Evolutionary conservation across 2,113 vertebrate species (phyloP).

Genomic region (Aramus guarauna): DNA sequence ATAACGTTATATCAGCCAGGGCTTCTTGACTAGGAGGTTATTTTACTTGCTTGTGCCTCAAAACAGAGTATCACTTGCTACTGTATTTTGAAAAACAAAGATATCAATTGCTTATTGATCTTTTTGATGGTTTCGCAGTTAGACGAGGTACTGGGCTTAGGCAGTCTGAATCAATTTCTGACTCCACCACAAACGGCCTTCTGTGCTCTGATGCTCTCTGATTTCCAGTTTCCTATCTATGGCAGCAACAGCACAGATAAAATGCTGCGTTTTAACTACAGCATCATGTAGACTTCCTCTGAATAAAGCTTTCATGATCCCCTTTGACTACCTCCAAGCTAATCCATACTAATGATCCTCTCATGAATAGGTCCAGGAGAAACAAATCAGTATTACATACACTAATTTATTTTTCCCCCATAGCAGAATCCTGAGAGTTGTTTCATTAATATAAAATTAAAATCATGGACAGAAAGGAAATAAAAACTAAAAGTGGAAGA

Average conservation of each 20-base stretch:
- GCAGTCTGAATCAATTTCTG: not conserved
- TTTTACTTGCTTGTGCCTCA: not conserved
- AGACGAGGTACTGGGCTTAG: not conserved
- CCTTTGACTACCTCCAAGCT: not conserved
- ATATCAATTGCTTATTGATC: not conserved
- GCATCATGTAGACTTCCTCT: not conserved
- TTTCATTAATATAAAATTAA: not conserved
- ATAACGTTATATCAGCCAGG: not conserved
- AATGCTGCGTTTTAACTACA: conserved; percentile 7
- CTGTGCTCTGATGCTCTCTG: not conserved
- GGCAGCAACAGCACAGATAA: not conserved
- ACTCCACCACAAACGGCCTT: not conserved
- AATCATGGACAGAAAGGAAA: not conserved
- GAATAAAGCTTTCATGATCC: not conserved
- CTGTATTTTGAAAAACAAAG: not conserved
- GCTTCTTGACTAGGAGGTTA: not conserved
- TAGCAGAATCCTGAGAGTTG: not conserved
- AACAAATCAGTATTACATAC: not conserved
- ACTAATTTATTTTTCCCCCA: not conserved
- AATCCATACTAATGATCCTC: not conserved
- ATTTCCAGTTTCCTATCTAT: not conserved
- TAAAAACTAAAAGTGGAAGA: not conserved
- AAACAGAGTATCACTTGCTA: not conserved
- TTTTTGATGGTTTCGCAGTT: not conserved
- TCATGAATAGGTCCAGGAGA: not conserved